Conservation (phyloP, 2,113 vertebrate species). For the Euleptes europaea region DNA sequence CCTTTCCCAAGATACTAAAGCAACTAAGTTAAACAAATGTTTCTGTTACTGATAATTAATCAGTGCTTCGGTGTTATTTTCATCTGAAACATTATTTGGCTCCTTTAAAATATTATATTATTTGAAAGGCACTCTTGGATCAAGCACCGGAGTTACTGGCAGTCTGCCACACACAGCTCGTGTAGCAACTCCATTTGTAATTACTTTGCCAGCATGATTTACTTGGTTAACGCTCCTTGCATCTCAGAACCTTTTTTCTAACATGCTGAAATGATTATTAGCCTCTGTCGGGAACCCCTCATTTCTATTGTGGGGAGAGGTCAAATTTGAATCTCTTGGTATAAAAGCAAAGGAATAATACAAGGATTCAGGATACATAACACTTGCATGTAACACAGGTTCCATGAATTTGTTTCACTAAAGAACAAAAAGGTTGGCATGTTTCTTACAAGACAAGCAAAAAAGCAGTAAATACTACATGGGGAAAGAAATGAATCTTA, state of each 20-base stretch:
- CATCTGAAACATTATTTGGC: neutral
- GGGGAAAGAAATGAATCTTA: neutral
- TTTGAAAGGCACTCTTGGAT: slow-evolving; percentile 10
- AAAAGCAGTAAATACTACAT: too few species aligned
- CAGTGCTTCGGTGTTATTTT: neutral
- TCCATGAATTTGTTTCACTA: slow-evolving; percentile 8
- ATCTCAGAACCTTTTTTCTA: slow-evolving; percentile 22
- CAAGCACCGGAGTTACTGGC: neutral
- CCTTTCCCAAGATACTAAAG: neutral
- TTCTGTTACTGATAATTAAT: neutral
- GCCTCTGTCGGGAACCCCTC: neutral
- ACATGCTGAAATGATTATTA: neutral
- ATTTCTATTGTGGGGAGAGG: neutral
- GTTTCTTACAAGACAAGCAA: neutral
- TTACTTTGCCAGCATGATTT: slow-evolving; percentile 22
- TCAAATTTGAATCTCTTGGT: neutral
- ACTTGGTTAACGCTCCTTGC: slow-evolving; percentile 12
- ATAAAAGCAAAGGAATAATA: neutral
- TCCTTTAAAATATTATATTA: neutral
- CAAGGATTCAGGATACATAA: neutral
- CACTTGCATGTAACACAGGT: neutral
- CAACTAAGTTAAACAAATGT: slow-evolving; percentile 10
- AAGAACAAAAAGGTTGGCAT: neutral
- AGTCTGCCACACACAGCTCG: neutral
- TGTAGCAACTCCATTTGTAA: neutral